Conservation (phyloP, 2,113 vertebrate species). For the Athene noctua region DNA sequence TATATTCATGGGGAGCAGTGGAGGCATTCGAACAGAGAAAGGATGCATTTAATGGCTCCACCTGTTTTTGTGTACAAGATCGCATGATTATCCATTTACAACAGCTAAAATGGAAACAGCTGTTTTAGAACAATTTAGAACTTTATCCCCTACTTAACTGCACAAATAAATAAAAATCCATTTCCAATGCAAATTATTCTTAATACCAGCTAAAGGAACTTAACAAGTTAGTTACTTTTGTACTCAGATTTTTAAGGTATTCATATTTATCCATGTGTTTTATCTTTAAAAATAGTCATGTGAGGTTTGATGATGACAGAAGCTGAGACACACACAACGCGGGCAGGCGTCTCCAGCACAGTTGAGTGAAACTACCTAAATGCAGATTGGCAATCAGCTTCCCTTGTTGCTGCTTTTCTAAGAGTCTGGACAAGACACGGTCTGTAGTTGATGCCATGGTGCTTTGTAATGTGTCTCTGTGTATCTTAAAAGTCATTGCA, state of each 20-base stretch:
- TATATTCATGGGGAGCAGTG: background rate
- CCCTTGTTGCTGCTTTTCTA: constrained; percentile 4
- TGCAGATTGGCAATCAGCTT: background rate
- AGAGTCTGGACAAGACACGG: background rate
- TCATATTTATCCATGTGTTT: background rate
- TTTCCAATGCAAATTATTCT: constrained; percentile 43
- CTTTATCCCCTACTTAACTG: background rate
- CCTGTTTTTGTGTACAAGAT: background rate
- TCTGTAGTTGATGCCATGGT: background rate
- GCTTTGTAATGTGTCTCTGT: background rate
- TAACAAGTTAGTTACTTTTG: constrained; percentile 1
- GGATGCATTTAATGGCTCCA: constrained; percentile 6
- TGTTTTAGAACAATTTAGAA: constrained; percentile 46
- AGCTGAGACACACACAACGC: background rate
- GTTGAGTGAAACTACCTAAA: background rate
- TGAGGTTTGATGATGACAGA: background rate
- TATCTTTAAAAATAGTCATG: background rate
- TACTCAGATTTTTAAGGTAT: background rate
- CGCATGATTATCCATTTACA: constrained; percentile 12
- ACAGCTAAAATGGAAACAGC: constrained; percentile 50
- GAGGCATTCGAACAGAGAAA: background rate
- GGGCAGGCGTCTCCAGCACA: background rate
- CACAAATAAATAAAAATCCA: constrained; percentile 3
- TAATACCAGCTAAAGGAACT: background rate
- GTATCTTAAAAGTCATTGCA: constrained; percentile 6